Conservation (phyloP, 2,113 vertebrate species). For the Acanthochromis polyacanthus region DNA sequence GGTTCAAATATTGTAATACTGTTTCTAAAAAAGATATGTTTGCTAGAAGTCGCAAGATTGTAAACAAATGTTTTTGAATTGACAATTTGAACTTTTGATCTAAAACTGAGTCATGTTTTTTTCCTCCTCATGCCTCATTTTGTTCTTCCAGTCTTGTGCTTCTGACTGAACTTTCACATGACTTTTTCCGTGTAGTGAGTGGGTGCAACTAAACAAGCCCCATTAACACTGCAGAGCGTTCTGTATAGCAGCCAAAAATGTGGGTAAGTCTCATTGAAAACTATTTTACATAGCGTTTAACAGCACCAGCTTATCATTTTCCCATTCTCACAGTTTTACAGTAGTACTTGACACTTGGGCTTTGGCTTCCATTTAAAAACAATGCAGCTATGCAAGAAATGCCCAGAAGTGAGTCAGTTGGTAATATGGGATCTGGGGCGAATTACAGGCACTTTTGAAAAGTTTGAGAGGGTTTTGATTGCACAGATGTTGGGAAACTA, state of each 20-base stretch:
- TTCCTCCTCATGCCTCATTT: slow-evolving; percentile 6
- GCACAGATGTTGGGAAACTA: slow-evolving; percentile 22
- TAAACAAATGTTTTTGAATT: no score
- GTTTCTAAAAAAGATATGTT: no score
- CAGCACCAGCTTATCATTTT: slow-evolving; percentile 31
- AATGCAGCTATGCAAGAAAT: slow-evolving; percentile 22
- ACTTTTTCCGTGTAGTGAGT: slow-evolving; percentile 7
- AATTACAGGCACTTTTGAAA: slow-evolving; percentile 21
- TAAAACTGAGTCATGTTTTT: slow-evolving; percentile 9
- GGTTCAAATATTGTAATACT: no score
- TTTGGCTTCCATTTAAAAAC: slow-evolving; percentile 26
- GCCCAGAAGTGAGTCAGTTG: slow-evolving; percentile 14
- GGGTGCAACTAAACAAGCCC: slow-evolving; percentile 37
- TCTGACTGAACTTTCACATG: slow-evolving; percentile 25
- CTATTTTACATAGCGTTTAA: slow-evolving; percentile 22
- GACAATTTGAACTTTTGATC: no score
- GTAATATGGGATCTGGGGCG: slow-evolving; percentile 3
- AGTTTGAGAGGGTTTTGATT: slow-evolving; percentile 26
- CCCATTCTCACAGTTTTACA: slow-evolving; percentile 14
- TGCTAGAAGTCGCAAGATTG: no score
- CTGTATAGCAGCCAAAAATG: slow-evolving; percentile 28
- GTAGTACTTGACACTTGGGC: slow-evolving; percentile 25
- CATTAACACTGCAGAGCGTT: slow-evolving; percentile 6
- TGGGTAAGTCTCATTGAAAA: slow-evolving; percentile 17
- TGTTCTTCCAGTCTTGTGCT: slow-evolving; percentile 6